Percentiles rank a stretch among this genome's conserved stretches.
Evolutionary conservation across 2,888 invertebrate species (phyloP).

Genomic region (Cacoxenus indagator): DNA sequence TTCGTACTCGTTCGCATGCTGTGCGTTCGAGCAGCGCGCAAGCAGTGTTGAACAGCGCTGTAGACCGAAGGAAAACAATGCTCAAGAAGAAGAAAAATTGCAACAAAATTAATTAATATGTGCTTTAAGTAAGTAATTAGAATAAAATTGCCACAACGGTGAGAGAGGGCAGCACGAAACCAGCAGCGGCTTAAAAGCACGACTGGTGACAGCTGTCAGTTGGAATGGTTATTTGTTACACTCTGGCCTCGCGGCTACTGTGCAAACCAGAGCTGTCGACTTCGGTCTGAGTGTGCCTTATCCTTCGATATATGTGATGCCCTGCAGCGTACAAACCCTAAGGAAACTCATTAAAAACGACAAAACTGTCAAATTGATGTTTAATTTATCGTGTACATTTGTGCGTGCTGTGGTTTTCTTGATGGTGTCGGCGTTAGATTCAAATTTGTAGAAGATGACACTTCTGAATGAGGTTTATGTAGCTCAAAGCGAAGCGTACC

Average conservation of each 20-base stretch:
- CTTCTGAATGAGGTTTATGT: background rate
- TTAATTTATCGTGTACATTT: slow-evolving; percentile 3
- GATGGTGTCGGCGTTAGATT: background rate
- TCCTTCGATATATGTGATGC: slow-evolving; percentile 26
- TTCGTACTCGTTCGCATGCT: slow-evolving; percentile 37
- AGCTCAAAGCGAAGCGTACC: too few relatives aligned
- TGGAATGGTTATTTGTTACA: background rate
- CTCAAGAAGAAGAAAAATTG: slow-evolving; percentile 19
- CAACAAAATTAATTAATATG: slow-evolving; percentile 62
- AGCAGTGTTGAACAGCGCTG: slow-evolving; percentile 7
- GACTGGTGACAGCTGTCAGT: slow-evolving; percentile 13
- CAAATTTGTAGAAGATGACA: background rate
- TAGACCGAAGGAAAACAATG: slow-evolving; percentile 13
- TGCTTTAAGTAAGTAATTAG: slow-evolving; percentile 63
- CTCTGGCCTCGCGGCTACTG: slow-evolving; percentile 32
- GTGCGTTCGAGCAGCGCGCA: background rate
- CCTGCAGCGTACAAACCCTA: slow-evolving; percentile 34
- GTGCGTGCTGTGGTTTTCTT: background rate
- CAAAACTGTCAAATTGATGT: slow-evolving; percentile 33
- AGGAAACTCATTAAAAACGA: slow-evolving; percentile 55
- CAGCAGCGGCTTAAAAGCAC: slow-evolving; percentile 48
- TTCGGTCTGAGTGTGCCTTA: background rate
- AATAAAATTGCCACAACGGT: slow-evolving; percentile 31
- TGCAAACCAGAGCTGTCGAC: background rate
- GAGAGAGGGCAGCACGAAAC: background rate